Evolutionary conservation across 1,140 invertebrate species (phyloP).

Genomic region (Drosophila lowei): DNA sequence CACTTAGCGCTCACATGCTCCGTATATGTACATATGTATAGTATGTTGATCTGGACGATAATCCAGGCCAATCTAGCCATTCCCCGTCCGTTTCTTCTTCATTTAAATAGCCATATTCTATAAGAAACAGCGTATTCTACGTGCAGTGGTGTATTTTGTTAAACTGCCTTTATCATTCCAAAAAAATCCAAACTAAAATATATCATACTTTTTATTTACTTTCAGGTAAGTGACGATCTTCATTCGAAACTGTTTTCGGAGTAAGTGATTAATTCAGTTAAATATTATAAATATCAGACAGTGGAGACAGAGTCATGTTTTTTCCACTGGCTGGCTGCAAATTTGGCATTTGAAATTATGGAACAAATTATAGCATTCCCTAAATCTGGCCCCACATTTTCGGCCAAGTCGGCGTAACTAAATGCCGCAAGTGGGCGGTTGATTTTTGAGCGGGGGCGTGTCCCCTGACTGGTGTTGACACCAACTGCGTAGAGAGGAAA

Average conservation of each 20-base stretch:
- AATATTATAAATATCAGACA: not conserved
- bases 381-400: not conserved
- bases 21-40: no score
- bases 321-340: constrained; percentile 10
- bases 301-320: not conserved
- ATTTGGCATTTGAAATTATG: constrained; percentile 2
- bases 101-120: no score
- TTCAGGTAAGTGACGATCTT: constrained; percentile 21
- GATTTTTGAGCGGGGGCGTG: not conserved
- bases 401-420: constrained; percentile 23
- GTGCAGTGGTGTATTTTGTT: not conserved
- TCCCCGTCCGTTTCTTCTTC: no score
- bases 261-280: constrained; percentile 23
- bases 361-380: constrained; percentile 2
- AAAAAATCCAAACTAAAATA: not conserved
- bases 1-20: no score
- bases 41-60: no score
- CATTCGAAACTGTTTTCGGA: not conserved
- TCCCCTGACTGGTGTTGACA: constrained; percentile 32
- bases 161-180: not conserved
- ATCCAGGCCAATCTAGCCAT: no score
- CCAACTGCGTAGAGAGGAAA: constrained; percentile 27
- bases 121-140: no score
- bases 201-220: constrained; percentile 1
- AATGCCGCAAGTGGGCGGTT: constrained; percentile 11